A percentile compares a stretch with the other conserved stretches of the same genome.
phyloP scores from a whole-genome alignment of 2,888 invertebrate genomes.

The Lagria hirta region DNA sequence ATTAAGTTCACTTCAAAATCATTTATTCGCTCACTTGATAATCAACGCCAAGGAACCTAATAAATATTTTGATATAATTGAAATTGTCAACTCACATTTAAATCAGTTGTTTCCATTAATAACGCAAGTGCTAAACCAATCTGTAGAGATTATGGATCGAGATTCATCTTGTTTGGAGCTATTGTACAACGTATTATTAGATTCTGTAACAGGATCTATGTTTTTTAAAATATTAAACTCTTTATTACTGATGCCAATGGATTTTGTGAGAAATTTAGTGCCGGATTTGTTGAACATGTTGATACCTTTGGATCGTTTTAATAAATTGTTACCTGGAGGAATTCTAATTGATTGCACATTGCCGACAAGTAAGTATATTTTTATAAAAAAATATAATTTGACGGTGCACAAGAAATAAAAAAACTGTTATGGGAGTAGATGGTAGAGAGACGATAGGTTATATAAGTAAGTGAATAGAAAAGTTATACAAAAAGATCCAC shows the following conservation, averaged over 20 bases:
- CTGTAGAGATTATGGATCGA: conserved; percentile 47
- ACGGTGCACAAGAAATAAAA: no score
- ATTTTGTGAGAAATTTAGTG: conserved; percentile 48
- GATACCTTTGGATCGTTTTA: conserved; percentile 52
- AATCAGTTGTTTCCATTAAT: conserved; percentile 46
- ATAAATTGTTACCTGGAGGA: conserved; percentile 50
- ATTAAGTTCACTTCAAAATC: conserved; percentile 61
- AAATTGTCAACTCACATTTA: conserved; percentile 38
- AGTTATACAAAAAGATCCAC: no score
- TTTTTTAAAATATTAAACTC: conserved; percentile 60
- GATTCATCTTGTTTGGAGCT: conserved; percentile 50
- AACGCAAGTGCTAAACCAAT: conserved; percentile 45
- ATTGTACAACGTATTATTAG: conserved; percentile 56
- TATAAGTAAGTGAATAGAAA: no score
- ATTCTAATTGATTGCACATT: conserved; percentile 46
- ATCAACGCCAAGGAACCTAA: conserved; percentile 24
- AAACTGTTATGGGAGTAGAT: no score
- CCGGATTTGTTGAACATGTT: conserved; percentile 51
- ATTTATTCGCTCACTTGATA: conserved; percentile 59
- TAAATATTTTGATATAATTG: conserved; percentile 21
- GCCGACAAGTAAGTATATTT: conserved; percentile 41
- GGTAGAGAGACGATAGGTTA: no score
- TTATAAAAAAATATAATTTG: no score
- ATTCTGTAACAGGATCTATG: conserved; percentile 62
- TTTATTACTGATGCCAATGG: conserved; percentile 58